Percentiles rank a stretch among this genome's conserved stretches.
phyloP scores from a whole-genome alignment of 1,140 invertebrate genomes.

The Wiebesia pumilae region DNA sequence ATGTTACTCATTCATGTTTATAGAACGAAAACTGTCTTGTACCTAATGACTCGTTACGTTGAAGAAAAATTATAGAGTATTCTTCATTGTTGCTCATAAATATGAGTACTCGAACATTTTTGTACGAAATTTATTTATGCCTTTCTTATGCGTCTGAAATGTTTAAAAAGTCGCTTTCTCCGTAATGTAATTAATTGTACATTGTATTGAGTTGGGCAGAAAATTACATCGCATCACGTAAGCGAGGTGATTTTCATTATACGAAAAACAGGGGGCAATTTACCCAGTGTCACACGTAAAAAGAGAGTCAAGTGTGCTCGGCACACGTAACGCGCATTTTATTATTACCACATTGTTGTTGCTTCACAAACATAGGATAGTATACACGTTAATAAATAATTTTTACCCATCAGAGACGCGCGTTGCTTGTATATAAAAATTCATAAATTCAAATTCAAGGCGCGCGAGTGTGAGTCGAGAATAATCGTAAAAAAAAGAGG shows the following conservation, averaged over 20 bases:
- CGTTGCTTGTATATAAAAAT: constrained; percentile 17
- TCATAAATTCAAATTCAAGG: constrained; percentile 48
- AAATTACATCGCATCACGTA: constrained; percentile 4
- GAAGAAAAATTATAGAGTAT: background rate
- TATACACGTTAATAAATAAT: constrained; percentile 34
- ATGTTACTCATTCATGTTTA: background rate
- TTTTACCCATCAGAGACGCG: background rate
- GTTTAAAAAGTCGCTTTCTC: background rate
- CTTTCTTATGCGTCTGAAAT: background rate
- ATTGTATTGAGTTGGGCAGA: background rate
- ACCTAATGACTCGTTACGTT: background rate
- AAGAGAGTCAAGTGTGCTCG: background rate
- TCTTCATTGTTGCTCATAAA: background rate
- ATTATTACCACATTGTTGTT: constrained; percentile 37
- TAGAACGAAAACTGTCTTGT: background rate
- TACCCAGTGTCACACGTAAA: constrained; percentile 10
- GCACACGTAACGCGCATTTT: background rate
- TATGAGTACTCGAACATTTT: background rate
- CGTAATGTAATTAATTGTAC: constrained; percentile 42
- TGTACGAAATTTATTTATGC: background rate
- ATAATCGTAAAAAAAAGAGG: constrained; percentile 25
- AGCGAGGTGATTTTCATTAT: constrained; percentile 32
- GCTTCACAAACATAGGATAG: background rate
- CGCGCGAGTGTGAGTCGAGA: background rate
- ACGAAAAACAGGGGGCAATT: constrained; percentile 8